These are phyloP conservation scores for Cosmopolites sordidus DNA, from an alignment of 2,888 invertebrate genomes.

Conservation along the genomic window DNA sequence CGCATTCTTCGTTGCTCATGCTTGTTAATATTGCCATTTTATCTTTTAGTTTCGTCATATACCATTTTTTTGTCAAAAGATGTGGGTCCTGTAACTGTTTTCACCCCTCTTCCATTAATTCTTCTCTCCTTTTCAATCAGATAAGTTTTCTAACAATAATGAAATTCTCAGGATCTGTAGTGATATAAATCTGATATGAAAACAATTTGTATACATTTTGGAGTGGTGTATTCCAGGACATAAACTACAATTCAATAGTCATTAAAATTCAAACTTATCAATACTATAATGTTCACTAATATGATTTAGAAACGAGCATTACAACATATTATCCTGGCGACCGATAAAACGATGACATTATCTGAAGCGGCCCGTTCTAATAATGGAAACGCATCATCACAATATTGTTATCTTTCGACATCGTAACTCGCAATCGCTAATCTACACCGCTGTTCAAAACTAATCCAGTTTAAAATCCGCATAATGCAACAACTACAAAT, in stretches of 20 bases:
- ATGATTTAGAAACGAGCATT: neutral
- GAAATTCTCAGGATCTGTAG: too few relatives aligned
- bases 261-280: conserved; percentile 1
- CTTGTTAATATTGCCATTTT: too few relatives aligned
- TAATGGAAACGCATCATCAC: conserved; percentile 1
- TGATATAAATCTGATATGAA: too few relatives aligned
- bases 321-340: neutral
- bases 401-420: conserved; percentile 10
- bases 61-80: too few relatives aligned
- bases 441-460: conserved; percentile 20
- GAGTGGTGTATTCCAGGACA: too few relatives aligned
- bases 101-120: too few relatives aligned
- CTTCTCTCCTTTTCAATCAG: too few relatives aligned
- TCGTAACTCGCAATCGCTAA: conserved; percentile 20
- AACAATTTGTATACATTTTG: too few relatives aligned
- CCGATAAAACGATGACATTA: conserved; percentile 1
- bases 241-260: neutral
- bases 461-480: conserved; percentile 25
- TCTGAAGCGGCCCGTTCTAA: neutral
- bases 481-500: conserved; percentile 24
- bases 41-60: too few relatives aligned
- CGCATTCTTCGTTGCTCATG: too few relatives aligned
- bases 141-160: too few relatives aligned
- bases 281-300: neutral
- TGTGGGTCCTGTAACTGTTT: too few relatives aligned